These are phyloP conservation scores for Peromyscus californicus DNA, from an alignment of 2,113 vertebrate species.

Conservation along the genomic window DNA sequence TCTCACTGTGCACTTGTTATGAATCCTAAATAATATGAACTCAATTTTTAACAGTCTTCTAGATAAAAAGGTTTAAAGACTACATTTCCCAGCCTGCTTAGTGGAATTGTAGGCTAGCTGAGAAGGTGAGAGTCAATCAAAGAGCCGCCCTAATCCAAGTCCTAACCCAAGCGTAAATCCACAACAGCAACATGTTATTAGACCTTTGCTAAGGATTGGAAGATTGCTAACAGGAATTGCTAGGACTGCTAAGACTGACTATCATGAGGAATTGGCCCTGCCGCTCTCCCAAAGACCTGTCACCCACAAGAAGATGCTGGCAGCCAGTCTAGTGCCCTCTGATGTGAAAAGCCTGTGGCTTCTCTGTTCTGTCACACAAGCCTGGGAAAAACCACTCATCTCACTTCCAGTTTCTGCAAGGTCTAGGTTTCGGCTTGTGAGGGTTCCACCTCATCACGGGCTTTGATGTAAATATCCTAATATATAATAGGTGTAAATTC, in stretches of 20 bases:
- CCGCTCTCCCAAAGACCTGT: not conserved
- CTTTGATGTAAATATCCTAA: constrained; percentile 1
- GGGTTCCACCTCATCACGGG: not conserved
- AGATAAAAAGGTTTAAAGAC: not conserved
- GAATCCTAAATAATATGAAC: not conserved
- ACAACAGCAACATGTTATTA: not conserved
- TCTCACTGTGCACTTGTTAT: no score
- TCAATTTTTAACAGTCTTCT: not conserved
- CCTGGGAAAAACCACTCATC: not conserved
- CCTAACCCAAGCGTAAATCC: not conserved
- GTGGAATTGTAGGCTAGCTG: not conserved
- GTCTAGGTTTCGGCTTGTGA: not conserved
- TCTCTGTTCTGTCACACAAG: not conserved
- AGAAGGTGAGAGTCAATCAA: not conserved
- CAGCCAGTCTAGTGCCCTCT: not conserved
- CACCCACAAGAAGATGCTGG: not conserved
- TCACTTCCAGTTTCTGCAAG: not conserved
- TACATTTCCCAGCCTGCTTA: not conserved
- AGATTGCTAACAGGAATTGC: not conserved
- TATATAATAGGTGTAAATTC: not conserved
- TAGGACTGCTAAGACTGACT: not conserved
- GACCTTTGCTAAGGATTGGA: not conserved
- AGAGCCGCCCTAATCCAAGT: not conserved
- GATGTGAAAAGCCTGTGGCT: not conserved
- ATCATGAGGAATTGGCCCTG: not conserved